Evolutionary conservation across 2,888 invertebrate species (phyloP), one percentile per base, ranked within the genome.

Genomic region (Yponomeuta evonymella): DNA sequence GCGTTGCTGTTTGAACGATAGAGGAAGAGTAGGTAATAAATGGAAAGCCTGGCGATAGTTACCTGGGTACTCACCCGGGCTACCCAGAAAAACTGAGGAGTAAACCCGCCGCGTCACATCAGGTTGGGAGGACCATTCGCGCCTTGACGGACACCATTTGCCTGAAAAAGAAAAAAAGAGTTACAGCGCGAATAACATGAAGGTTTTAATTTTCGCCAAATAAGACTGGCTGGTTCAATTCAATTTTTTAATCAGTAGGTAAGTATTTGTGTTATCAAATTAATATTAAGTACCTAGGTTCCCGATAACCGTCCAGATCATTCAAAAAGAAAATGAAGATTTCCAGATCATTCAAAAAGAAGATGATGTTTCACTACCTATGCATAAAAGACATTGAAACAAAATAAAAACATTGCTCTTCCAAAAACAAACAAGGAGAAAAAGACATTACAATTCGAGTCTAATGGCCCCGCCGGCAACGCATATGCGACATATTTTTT

Each of bases 71-170:
- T 95, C 93, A 93, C 96, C 96, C 87, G 97, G 97, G 94, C 97
- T 97, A 92, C 97, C 97, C 89, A 97, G 96, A 95, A 97, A 97
- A 93, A 97, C 97, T 89, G 97, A 97, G 93, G 97, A 97, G 93
- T 97, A 97, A 78, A 96, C 96, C 86, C 97, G 95, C 93, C 97
- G 95, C 92, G 97, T 95, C 80, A 96, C 96, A 89, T 97, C 97
- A 79, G 96, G 96, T 80, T 96, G 96, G 80, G 96, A 96, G 79
- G 96, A 96, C 97, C 97, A 97, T 90, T 97, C 97, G 90, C 97
- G 95, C 90, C 97, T 95, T 86, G 95, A 95, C 84, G 95, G 95
- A 94, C 97, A 97, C 97, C 97, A 97, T 95, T 97, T 97, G 91
- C 97, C 97, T 97, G 94, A 12, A 94, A 94, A 79, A 81, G 81